These are phyloP conservation scores for Rhinoderma darwinii DNA, from an alignment of 2,113 vertebrate species.

Conservation along the genomic window DNA sequence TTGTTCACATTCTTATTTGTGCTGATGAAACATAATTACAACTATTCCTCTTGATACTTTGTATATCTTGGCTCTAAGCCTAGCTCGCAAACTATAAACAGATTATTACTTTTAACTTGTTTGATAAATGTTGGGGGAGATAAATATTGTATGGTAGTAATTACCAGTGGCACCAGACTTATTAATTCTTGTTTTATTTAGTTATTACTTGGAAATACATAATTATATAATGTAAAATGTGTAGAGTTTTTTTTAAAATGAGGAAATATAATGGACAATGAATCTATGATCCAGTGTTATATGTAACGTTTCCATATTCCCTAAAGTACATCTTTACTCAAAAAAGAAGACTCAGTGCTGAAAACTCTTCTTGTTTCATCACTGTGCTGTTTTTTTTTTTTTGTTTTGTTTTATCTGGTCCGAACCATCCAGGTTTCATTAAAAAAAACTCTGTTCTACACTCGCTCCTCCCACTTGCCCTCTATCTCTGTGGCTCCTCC, in stretches of 20 bases:
- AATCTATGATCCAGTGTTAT: too few species aligned
- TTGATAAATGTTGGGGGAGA: conserved; percentile 51
- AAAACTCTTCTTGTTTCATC: not conserved
- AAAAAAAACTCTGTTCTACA: too few species aligned
- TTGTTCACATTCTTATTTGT: conserved; percentile 47
- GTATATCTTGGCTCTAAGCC: conserved; percentile 50
- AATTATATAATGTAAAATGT: not conserved
- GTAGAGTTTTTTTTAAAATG: conserved; percentile 5
- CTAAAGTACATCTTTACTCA: not conserved
- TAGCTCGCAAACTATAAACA: conserved; percentile 41
- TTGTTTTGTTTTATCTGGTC: too few species aligned
- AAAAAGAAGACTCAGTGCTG: too few species aligned
- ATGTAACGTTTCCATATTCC: not conserved
- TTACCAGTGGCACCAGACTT: conserved; percentile 18
- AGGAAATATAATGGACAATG: not conserved
- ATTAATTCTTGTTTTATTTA: conserved; percentile 20
- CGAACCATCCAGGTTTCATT: too few species aligned
- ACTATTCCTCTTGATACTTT: conserved; percentile 46
- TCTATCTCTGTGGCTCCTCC: too few species aligned
- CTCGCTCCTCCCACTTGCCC: too few species aligned
- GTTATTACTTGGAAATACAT: conserved; percentile 9
- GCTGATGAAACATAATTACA: conserved; percentile 37
- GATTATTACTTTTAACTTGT: conserved; percentile 50
- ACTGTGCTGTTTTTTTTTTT: too few species aligned
- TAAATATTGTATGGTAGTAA: conserved; percentile 43